phyloP scores from a whole-genome alignment of 2,113 vertebrate genomes.

The Bubo scandiacus region DNA sequence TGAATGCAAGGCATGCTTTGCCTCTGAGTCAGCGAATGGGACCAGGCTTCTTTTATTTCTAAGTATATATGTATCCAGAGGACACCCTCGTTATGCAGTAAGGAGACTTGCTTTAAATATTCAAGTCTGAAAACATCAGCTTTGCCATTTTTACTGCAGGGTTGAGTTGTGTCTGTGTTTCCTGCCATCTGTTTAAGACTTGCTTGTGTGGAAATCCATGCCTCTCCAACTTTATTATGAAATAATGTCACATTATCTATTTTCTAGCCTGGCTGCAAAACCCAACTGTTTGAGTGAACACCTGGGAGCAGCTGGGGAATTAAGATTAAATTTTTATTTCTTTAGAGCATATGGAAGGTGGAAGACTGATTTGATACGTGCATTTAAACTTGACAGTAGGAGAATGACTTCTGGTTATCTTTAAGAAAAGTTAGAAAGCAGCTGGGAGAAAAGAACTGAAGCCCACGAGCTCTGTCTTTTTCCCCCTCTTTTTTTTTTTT shows the following conservation, averaged over 20 bases:
- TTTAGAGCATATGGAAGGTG: neutral
- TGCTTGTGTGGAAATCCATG: neutral
- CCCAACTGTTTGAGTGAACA: neutral
- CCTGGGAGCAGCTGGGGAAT: conserved; percentile 9
- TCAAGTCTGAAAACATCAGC: neutral
- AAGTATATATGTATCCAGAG: neutral
- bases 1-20: neutral
- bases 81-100: neutral
- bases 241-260: conserved; percentile 12
- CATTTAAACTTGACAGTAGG: neutral
- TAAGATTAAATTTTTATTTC: conserved; percentile 21
- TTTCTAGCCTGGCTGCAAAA: conserved; percentile 13
- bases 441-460: conserved; percentile 9
- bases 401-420: neutral
- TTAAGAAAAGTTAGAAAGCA: neutral
- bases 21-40: neutral
- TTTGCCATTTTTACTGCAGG: neutral
- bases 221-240: neutral
- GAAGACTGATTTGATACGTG: neutral
- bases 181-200: neutral
- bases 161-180: neutral
- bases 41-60: neutral
- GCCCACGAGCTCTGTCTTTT: neutral
- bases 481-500: neutral
- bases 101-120: neutral